These are phyloP conservation scores for Ctenicera cuprea DNA, from an alignment of 2,888 invertebrate species.

Conservation along the genomic window DNA sequence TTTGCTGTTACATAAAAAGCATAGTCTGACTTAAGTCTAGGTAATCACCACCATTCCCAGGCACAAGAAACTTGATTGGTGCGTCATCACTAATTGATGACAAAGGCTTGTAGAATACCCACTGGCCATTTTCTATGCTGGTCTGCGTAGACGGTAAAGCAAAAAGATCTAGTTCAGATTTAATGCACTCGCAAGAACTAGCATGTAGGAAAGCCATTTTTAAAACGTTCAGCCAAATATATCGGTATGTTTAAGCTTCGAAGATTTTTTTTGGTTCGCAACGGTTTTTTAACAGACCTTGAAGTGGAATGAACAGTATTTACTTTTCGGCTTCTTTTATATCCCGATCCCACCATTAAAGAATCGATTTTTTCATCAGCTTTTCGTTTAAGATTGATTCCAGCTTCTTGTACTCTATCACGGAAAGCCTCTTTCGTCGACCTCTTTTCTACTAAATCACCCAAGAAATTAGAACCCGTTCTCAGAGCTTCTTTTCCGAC, in stretches of 20 bases:
- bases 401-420: constrained; percentile 9
- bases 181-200: constrained; percentile 32
- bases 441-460: constrained; percentile 27
- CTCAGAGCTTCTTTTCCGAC: too few relatives aligned
- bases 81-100: too few relatives aligned
- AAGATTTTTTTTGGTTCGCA: background rate
- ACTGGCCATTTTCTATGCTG: too few relatives aligned
- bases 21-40: constrained; percentile 35
- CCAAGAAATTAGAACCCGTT: constrained; percentile 14
- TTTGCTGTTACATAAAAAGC: constrained; percentile 18
- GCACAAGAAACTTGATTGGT: constrained; percentile 26
- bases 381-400: constrained; percentile 32
- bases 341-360: constrained; percentile 11
- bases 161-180: constrained; percentile 32
- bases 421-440: constrained; percentile 17
- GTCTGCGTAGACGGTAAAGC: too few relatives aligned
- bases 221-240: background rate
- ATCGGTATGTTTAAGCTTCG: background rate
- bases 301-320: background rate
- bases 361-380: constrained; percentile 17
- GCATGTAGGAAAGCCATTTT: too few relatives aligned
- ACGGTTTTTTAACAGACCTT: background rate
- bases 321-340: constrained; percentile 4
- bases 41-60: too few relatives aligned
- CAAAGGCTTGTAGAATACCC: too few relatives aligned